These are phyloP conservation scores for Cariama cristata DNA, from an alignment of 2,113 vertebrate genomes.

Conservation along the genomic window DNA sequence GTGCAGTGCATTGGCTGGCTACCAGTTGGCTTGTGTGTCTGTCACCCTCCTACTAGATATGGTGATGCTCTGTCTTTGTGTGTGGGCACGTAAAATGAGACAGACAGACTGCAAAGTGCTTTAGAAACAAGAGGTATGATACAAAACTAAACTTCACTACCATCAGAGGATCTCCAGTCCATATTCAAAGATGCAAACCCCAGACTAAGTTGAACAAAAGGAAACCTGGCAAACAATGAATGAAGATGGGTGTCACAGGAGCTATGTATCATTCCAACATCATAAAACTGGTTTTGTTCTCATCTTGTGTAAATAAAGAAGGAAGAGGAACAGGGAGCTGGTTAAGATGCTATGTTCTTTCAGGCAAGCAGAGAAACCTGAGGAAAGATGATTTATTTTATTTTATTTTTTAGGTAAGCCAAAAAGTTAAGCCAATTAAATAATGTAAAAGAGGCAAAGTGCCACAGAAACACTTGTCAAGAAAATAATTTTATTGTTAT, in stretches of 20 bases:
- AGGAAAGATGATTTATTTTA: not conserved
- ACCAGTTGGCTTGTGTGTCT: not conserved
- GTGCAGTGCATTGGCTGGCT: not conserved
- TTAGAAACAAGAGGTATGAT: not conserved
- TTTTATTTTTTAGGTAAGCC: not conserved
- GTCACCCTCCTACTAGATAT: conserved; percentile 8
- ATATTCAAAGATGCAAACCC: not conserved
- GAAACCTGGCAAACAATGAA: not conserved
- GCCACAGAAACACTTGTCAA: not conserved
- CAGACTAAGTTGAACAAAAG: not conserved
- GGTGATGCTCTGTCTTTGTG: not conserved
- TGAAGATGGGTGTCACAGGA: not conserved
- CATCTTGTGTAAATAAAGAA: not conserved
- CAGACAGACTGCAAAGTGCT: not conserved
- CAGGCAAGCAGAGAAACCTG: not conserved
- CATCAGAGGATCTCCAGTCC: not conserved
- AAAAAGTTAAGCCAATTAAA: not conserved
- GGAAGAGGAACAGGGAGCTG: not conserved
- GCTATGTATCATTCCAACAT: not conserved
- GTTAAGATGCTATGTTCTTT: not conserved
- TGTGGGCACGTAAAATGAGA: not conserved
- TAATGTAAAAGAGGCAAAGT: not conserved
- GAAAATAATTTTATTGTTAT: not conserved
- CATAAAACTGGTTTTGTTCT: not conserved
- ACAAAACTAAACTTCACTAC: not conserved